A percentile compares a stretch with the other conserved stretches of the same genome.
Conservation (phyloP, 2,113 vertebrate genomes). For the Esox niger region DNA sequence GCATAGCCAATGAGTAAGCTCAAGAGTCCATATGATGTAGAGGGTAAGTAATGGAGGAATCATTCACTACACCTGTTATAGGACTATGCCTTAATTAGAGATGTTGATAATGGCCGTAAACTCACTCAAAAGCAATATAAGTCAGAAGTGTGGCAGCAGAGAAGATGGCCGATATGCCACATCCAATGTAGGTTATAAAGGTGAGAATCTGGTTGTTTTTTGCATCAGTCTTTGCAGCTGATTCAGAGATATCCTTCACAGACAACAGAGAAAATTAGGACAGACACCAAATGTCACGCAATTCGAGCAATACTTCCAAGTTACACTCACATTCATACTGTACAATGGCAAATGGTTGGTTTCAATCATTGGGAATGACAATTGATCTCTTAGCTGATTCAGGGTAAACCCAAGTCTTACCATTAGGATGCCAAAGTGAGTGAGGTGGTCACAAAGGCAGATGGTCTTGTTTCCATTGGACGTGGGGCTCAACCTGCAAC, state of each 20-base stretch:
- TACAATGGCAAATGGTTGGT: background rate
- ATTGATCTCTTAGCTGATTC: too few relatives aligned
- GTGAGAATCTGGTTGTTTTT: constrained; percentile 82
- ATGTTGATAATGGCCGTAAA: constrained; percentile 23
- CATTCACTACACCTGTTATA: too few relatives aligned
- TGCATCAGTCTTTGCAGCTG: constrained; percentile 63
- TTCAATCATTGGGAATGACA: background rate
- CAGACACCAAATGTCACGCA: too few relatives aligned
- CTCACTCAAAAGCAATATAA: constrained; percentile 96
- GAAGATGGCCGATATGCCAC: constrained; percentile 92
- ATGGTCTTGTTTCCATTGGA: constrained; percentile 78
- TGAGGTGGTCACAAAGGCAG: constrained; percentile 91
- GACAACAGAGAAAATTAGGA: background rate
- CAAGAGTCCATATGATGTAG: too few relatives aligned
- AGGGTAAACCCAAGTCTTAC: constrained; percentile 61
- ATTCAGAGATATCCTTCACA: constrained; percentile 82
- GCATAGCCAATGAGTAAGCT: too few relatives aligned
- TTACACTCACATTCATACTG: too few relatives aligned
- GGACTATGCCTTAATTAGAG: background rate
- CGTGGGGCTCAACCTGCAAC: constrained; percentile 69
- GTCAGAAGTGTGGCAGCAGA: constrained; percentile 93
- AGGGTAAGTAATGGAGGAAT: too few relatives aligned
- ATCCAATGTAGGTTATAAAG: constrained; percentile 92
- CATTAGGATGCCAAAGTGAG: constrained; percentile 93
- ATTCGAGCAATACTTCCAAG: too few relatives aligned